Evolutionary conservation across 2,113 vertebrate genomes (phyloP), one percentile per base, ranked within the genome.

Genomic region (Mirounga angustirostris): DNA sequence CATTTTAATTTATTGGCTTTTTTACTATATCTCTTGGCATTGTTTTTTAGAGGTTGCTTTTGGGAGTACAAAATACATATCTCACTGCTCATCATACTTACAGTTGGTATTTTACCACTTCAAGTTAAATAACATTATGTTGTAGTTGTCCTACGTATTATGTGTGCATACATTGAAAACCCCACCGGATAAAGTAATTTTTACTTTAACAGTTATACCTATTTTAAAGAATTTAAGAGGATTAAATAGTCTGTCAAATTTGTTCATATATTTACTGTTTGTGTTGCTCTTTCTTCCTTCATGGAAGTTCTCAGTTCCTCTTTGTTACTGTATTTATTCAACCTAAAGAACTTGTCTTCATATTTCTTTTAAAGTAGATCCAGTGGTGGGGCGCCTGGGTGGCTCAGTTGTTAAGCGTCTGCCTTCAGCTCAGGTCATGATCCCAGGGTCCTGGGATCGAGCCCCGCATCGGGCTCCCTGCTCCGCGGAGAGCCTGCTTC

Each of bases 341-440:
- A 18, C 26, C 36, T 59, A 21, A 81, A 90, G 24, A 91, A 33
- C 11, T 59, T 85, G 50, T 67, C 73, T 85, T 46, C 22, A 7
- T 59, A 19, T 81, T 91, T 96, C 43, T 94, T 91, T 91, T 84
- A 91, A 79, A 87, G 43, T 12, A 84, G 30, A 10, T 18, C 22
- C 22, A 36, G 13, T 82, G 24, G 19, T 83, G 8, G 67, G 67
- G 33, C 8, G 1, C 33, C 67, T 11, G 8, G 18, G 67, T 21
- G 67, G 33, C 33, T 36, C 33, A 36, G 67, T 40, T 2, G 36
- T 40, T 40, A 40, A 40, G 36, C 36, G 36, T 40, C 36, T 40
- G 36, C 36, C 36, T 40, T 40, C 36, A 3, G 36, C 36, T 40
- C 2, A 2, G 36, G 36, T 40, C 36, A 40, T 40, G 36, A 40